Evolutionary conservation across 23 tunicate genomes (phyloP), one percentile per base, ranked within the genome.

Genomic region (Trididemnum clinides): DNA sequence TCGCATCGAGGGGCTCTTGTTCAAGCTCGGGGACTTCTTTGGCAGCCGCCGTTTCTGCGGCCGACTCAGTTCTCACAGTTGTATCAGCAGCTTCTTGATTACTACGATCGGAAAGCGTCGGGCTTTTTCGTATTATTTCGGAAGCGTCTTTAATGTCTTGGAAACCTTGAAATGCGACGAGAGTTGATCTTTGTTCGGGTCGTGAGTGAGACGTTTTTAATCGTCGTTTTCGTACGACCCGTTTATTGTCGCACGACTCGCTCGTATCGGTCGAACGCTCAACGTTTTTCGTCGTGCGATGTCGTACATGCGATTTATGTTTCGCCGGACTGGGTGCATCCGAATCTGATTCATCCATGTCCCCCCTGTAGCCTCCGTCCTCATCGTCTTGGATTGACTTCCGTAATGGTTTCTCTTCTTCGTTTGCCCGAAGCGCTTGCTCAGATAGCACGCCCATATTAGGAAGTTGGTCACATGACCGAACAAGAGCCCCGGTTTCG

Each of bases 401-500:
- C n/a, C n/a, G n/a, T n/a, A n/a, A n/a, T 21, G 30, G 19, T 19
- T 28, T 33, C 34, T 28, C 72, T 34, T 25, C 33, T 82, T n/a
- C n/a, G n/a, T n/a, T n/a, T n/a, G 12, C 64, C 20, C 71, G 88
- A 86, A 90, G 95, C 89, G 57, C 95, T 90, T 90, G 95, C 86
- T 50, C 95, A 58, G 51, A 49, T 49, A 80, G 33, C 58, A n/a
- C 22, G 26, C 26, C 64, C 76, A 25, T 64, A 70, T 19, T 20
- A 20, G 64, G 35, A 65, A 18, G 76, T 3, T 37, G 64, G 54
- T 91, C 90, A 79, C 90, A 65, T 91, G 87, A 86, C 58, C 34
- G 96, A 54, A 84, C 96, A 91, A 86, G 96, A 91, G 96, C 96
- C 82, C 96, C 84, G 73, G 85, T 35, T 33, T 39, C 96, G 96